Evolutionary conservation across 2,888 invertebrate species (phyloP).

Genomic region (Lasioglossum vierecki): DNA sequence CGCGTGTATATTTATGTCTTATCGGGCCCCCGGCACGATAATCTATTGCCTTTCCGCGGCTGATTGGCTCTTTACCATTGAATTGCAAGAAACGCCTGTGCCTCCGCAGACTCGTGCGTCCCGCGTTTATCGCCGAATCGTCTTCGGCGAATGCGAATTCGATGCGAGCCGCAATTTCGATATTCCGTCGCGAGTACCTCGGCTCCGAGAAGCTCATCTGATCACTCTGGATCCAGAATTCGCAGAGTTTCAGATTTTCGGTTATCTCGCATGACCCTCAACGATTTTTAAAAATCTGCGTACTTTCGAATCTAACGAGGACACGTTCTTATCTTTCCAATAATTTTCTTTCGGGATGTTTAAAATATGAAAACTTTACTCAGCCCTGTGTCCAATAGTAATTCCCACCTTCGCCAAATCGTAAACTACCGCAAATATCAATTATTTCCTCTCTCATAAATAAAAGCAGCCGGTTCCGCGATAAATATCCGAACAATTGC

Average conservation of each 20-base stretch:
- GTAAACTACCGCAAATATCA: background rate
- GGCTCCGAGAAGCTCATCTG: background rate
- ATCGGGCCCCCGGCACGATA: conserved; percentile 45
- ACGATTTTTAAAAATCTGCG: background rate
- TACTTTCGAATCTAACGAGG: background rate
- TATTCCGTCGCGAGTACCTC: background rate
- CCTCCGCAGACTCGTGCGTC: background rate
- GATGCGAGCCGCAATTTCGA: background rate
- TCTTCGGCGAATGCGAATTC: background rate
- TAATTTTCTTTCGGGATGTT: background rate
- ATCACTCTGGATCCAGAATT: background rate
- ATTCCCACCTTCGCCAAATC: background rate
- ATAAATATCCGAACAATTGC: background rate
- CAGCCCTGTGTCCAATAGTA: too few relatives aligned
- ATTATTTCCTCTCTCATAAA: background rate
- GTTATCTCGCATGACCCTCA: background rate
- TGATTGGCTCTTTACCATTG: conserved; percentile 60
- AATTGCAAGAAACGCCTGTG: conserved; percentile 38
- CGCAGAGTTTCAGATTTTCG: background rate
- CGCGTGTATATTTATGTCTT: conserved; percentile 44
- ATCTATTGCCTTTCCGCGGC: conserved; percentile 50
- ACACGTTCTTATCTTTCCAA: background rate
- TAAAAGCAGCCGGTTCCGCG: background rate
- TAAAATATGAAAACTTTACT: too few relatives aligned
- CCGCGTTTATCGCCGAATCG: conserved; percentile 28